A percentile compares a stretch with the other conserved stretches of the same genome.
phyloP scores from a whole-genome alignment of 2,797 vertebrate species.

The Thunnus albacares region DNA sequence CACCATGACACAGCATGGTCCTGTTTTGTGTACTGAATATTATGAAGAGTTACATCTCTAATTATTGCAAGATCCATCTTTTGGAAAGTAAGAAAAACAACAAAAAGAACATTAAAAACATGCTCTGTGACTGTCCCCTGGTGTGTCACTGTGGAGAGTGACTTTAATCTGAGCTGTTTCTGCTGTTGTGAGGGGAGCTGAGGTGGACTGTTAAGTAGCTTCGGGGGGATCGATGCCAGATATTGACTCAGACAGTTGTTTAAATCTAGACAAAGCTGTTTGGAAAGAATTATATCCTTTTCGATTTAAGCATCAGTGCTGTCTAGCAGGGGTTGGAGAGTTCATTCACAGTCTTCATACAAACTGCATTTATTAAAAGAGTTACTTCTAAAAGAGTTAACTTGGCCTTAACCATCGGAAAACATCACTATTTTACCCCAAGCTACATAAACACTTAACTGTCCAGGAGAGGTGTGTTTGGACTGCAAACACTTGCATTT shows the following conservation, averaged over 20 bases:
- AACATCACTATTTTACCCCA: conserved; percentile 3
- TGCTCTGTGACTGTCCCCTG: conserved; percentile 19
- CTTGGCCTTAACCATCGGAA: conserved; percentile 18
- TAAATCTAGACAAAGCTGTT: conserved; percentile 24
- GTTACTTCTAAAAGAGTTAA: conserved; percentile 14
- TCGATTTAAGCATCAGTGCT: not conserved
- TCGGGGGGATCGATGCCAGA: conserved; percentile 40
- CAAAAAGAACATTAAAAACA: conserved; percentile 7
- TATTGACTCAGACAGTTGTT: conserved; percentile 33
- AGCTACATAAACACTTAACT: conserved; percentile 1
- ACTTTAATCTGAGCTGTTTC: conserved; percentile 31
- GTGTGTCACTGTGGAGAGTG: conserved; percentile 24
- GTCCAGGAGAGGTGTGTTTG: conserved; percentile 31
- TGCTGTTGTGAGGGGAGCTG: conserved; percentile 23
- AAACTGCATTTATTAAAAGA: not conserved
- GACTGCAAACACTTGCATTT: not conserved
- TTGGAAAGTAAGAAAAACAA: not conserved
- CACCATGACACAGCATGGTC: conserved; percentile 17
- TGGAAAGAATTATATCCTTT: conserved; percentile 8
- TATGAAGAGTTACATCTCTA: conserved; percentile 14
- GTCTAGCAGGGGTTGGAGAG: conserved; percentile 4
- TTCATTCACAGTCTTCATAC: conserved; percentile 1
- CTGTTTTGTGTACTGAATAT: conserved; percentile 30
- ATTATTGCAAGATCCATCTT: conserved; percentile 15
- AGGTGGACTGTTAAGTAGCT: conserved; percentile 32